phyloP scores from a whole-genome alignment of 2,888 invertebrate genomes.

The Hecatera dysodea region DNA sequence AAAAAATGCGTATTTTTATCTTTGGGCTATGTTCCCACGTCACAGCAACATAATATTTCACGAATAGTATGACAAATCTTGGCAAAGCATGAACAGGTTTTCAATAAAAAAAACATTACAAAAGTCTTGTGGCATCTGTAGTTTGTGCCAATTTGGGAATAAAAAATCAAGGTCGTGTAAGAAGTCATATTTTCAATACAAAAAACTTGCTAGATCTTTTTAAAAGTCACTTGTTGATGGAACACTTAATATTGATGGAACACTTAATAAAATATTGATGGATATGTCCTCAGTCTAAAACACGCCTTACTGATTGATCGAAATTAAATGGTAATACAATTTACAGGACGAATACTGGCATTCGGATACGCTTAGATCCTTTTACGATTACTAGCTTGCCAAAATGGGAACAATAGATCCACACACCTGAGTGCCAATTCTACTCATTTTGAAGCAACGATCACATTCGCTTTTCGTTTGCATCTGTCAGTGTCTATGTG shows the following conservation, averaged over 20 bases:
- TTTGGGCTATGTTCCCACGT: neutral
- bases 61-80: constrained; percentile 21
- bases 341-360: neutral
- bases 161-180: neutral
- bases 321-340: neutral
- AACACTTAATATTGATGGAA: neutral
- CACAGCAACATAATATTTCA: constrained; percentile 2
- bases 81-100: constrained; percentile 17
- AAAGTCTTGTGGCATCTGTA: neutral
- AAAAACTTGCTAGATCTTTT: neutral
- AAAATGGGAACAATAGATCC: constrained; percentile 16
- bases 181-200: neutral
- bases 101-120: constrained; percentile 6
- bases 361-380: neutral
- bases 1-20: constrained; percentile 6
- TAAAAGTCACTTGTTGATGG: neutral
- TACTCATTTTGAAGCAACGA: too few species aligned
- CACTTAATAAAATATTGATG: too few species aligned
- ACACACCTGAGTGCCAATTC: constrained; percentile 13
- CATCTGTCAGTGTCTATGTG: too few species aligned
- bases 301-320: neutral
- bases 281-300: too few species aligned
- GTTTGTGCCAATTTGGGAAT: constrained; percentile 7
- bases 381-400: neutral
- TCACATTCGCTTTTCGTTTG: too few species aligned